Base-by-base conservation (phyloP, 2,113 vertebrate species). In the Lonchura striata region DNA sequence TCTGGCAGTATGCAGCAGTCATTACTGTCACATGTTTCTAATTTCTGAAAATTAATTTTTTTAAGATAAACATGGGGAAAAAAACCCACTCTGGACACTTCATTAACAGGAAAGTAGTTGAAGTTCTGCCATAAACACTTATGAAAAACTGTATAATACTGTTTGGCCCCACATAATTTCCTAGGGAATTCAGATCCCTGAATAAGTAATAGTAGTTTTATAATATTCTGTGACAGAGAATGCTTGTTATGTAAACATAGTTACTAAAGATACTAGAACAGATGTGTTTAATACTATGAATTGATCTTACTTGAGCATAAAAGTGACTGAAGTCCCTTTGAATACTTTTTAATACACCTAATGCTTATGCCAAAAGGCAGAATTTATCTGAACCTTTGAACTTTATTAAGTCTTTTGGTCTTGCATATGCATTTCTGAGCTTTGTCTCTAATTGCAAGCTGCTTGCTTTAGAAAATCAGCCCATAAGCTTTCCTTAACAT, bases 61-160 rank as follows among this genome's bases (percentile, higher is more conserved):
- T 94, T 92, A 95, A 96, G 97, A 96, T 95, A 96, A 95, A 97
- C 82, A 70, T 31, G 28, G 91, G 87, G 92, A 95, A 95, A 95
- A 92, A 95, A 90, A 11, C 54, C 92, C 70, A 79, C 63, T 95
- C 90, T 94, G 93, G 94, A 95, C 83, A 85, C 83, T 95, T 94
- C 90, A 92, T 97, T 96, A 96, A 86, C 72, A 95, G 61, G 59
- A 91, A 96, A 96, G 97, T 87, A 97, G 97, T 96, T 98, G 97
- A 98, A 97, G 91, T 94, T 95, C 96, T 97, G 98, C 97, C 97
- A 97, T 93, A 95, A 97, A 92, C 2, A 52, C 81, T 96, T 96
- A 96, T 65, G 85, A 91, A 94, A 95, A 97, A 93, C 80, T 83
- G 49, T 86, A 95, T 94, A 94, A 96, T 95, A 90, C 88, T 96